Base-by-base conservation (phyloP, 2,888 invertebrate species). In the Phytoseiulus persimilis region DNA sequence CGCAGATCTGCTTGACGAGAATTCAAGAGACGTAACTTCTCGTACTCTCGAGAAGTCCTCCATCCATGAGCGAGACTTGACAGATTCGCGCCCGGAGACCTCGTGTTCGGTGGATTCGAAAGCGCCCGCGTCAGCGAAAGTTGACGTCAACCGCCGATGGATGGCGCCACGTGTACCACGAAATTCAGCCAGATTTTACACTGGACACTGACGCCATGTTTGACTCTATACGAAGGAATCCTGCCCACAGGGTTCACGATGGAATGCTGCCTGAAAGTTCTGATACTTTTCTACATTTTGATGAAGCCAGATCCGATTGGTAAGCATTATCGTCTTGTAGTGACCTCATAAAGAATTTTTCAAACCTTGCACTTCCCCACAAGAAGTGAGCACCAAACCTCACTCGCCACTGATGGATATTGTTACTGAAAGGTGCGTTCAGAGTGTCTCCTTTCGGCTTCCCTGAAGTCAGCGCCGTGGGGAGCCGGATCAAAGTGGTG, bases 131-230 rank as follows among this genome's bases (percentile, higher is more conserved):
- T 31, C 9, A 2, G 84, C 5, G 39, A 1, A 33, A 87, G 0
- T 32, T 32, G 32, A n/a, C n/a, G 28, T 39, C 32, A 31, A 87
- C 33, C 45, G 45, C 87, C 87, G 87, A 31, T 33, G n/a, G 87
- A 87, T 87, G 87, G 31, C 87, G 87, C 87, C 87, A 32, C 87
- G 45, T 33, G 87, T n/a, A 87, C 6, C 87, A 23, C 31, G 45
- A 87, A 33, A 2, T 65, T 65, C 18, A 14, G 1, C 11, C 9
- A 2, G 65, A 2, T 65, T 65, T 65, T 18, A 14, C 18, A 65
- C 9, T 65, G 65, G 23, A 32, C 11, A 18, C 9, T 33, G 87
- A 32, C 83, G 32, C 83, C 83, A 83, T 83, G 23, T 31, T 31
- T 83, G 31, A 33, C 2, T 31, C 18, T 1, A 23, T 83, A 2